Evolutionary conservation across 2,888 invertebrate species (phyloP), one percentile per base, ranked within the genome.

Genomic region (Acanthopleura granulata): DNA sequence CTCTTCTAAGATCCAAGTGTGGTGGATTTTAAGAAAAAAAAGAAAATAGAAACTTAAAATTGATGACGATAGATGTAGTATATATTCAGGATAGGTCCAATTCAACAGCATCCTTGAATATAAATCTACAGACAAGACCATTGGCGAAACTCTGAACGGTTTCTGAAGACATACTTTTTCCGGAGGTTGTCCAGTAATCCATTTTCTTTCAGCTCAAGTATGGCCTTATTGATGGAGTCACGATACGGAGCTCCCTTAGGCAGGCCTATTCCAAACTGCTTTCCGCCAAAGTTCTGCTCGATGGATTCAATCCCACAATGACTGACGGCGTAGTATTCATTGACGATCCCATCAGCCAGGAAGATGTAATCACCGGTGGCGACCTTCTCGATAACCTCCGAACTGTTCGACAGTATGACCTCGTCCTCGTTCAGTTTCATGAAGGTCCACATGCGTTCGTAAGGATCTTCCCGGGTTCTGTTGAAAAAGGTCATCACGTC

Each of bases 381-480:
- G 14, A 86, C 85, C 61, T 77, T 80, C 9, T 79, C 70, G n/a
- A 84, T 74, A 29, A 81, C 83, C 22, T 80, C 77, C 1, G 72
- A 77, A 15, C 80, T 78, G 51, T 80, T 77, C 0, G 77, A 62
- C 14, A 85, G 74, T 11, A 87, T n/a, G 1, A 80, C 73, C 0
- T 77, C 72, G 0, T 77, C 76, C 62, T 85, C 85, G 62, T 84
- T 78, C 14, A 85, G 77, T 69, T 83, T 84, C 82, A 87, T 86
- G 61, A 84, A 82, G 0, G 85, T 81, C 86, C 86, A 86, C 85
- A 87, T 85, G n/a, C 86, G 73, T 71, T 86, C 85, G 73, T 83
- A 86, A 0, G 86, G 85, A 66, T 86, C 86, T 18, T 81, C 80
- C 22, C 78, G 62, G 22, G 79, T 75, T 0, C 77, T 69, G 74